These are phyloP conservation scores for Lycia hirtaria DNA, from an alignment of 2,888 invertebrate species.

Conservation along the genomic window DNA sequence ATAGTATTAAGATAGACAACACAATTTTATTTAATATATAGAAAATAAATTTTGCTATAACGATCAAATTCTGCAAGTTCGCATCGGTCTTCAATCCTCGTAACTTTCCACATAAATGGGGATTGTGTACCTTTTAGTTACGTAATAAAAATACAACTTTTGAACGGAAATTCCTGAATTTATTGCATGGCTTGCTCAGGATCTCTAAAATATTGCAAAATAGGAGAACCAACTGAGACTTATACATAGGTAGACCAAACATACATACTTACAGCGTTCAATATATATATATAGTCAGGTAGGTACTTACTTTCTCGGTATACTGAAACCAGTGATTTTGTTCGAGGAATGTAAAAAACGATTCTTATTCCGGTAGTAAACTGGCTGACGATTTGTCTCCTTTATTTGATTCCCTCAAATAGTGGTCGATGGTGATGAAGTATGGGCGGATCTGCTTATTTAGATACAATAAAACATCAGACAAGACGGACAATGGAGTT, in stretches of 20 bases:
- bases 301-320: conserved; percentile 9
- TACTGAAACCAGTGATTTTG: conserved; percentile 14
- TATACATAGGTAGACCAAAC: too few relatives aligned
- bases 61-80: conserved; percentile 43
- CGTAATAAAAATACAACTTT: conserved; percentile 22
- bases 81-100: conserved; percentile 39
- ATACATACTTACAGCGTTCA: too few relatives aligned
- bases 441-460: conserved; percentile 41
- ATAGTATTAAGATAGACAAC: not conserved
- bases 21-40: not conserved
- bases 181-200: conserved; percentile 8
- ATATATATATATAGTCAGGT: too few relatives aligned
- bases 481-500: too few relatives aligned
- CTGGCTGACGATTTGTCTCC: conserved; percentile 51
- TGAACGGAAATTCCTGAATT: conserved; percentile 14
- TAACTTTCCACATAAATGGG: conserved; percentile 41
- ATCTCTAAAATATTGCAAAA: not conserved
- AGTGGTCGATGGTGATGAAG: conserved; percentile 40
- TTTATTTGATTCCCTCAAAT: conserved; percentile 60
- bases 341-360: conserved; percentile 19
- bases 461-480: conserved; percentile 38
- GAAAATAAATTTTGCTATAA: conserved; percentile 30
- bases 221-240: not conserved
- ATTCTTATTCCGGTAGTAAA: conserved; percentile 51
- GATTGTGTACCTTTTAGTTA: conserved; percentile 34